Percentiles rank a stretch among this genome's conserved stretches.
Conservation (phyloP, 2,797 vertebrate genomes). For the Amblyopsis hoosieri region DNA sequence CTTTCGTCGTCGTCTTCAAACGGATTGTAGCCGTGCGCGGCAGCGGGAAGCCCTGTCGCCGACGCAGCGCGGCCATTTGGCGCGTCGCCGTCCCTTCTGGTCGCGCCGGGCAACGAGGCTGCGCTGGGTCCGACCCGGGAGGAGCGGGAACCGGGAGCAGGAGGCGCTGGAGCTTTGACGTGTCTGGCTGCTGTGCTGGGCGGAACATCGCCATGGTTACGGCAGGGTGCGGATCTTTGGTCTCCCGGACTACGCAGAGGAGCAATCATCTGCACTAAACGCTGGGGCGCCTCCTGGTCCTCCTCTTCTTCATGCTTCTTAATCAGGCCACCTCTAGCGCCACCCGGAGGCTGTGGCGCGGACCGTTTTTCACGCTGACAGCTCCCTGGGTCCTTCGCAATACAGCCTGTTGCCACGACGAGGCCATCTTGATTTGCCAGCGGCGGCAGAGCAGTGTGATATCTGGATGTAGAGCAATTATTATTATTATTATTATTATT, state of each 20-base stretch:
- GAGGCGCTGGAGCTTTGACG: slow-evolving; percentile 62
- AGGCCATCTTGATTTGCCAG: slow-evolving; percentile 14
- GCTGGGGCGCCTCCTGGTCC: slow-evolving; percentile 43
- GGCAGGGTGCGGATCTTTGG: slow-evolving; percentile 7
- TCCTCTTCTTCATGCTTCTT: slow-evolving; percentile 20
- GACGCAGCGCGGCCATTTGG: not conserved
- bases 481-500: too few relatives aligned
- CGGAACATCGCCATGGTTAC: slow-evolving; percentile 4
- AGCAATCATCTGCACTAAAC: slow-evolving; percentile 35
- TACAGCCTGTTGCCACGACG: not conserved
- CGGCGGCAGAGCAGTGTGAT: slow-evolving; percentile 11
- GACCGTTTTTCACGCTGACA: slow-evolving; percentile 53
- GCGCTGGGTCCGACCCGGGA: slow-evolving; percentile 3
- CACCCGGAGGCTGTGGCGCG: slow-evolving; percentile 68
- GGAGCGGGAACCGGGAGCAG: slow-evolving; percentile 34
- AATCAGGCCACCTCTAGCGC: slow-evolving; percentile 12
- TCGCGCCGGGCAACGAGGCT: not conserved
- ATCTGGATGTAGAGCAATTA: slow-evolving; percentile 36
- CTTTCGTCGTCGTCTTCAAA: slow-evolving; percentile 54
- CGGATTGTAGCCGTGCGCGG: slow-evolving; percentile 52
- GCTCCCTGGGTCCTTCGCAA: slow-evolving; percentile 32
- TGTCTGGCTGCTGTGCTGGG: slow-evolving; percentile 32
- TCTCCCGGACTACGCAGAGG: slow-evolving; percentile 30
- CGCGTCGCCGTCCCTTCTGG: not conserved
- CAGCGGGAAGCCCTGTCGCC: not conserved